Conservation (phyloP, 2,113 vertebrate genomes). For the Pipra filicauda region DNA sequence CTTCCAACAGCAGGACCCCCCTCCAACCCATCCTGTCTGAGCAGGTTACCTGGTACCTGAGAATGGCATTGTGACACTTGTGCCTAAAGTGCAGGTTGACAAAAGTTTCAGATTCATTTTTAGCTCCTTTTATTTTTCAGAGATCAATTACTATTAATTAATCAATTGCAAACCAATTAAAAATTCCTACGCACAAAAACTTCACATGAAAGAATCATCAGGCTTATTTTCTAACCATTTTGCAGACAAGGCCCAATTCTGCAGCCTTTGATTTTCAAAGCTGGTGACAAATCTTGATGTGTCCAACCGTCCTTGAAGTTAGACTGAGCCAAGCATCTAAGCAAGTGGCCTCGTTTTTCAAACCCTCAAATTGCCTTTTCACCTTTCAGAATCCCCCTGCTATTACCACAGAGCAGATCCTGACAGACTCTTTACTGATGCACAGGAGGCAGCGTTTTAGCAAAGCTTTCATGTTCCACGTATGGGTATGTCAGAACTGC, state of each 20-base stretch:
- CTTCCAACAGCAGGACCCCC: neutral
- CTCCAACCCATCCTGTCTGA: neutral
- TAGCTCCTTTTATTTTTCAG: neutral
- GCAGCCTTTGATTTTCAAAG: neutral
- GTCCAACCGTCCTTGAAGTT: neutral
- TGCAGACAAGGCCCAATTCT: neutral
- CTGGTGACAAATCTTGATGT: neutral
- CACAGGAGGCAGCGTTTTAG: neutral
- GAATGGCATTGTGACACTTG: accelerated
- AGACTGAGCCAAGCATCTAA: neutral
- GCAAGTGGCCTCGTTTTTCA: neutral
- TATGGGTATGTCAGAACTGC: neutral
- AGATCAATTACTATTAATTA: neutral
- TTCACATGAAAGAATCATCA: neutral
- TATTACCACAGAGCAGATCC: neutral
- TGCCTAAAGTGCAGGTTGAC: neutral
- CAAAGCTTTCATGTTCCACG: neutral
- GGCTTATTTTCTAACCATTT: neutral
- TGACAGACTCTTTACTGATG: neutral
- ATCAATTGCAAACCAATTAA: neutral
- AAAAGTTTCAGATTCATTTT: neutral
- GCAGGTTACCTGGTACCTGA: neutral
- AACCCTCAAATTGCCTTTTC: neutral
- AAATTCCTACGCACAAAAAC: neutral
- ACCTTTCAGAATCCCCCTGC: neutral